Percentiles rank a stretch among this genome's conserved stretches.
Evolutionary conservation across 2,797 vertebrate genomes (phyloP).

Genomic region (Propithecus deckenii): DNA sequence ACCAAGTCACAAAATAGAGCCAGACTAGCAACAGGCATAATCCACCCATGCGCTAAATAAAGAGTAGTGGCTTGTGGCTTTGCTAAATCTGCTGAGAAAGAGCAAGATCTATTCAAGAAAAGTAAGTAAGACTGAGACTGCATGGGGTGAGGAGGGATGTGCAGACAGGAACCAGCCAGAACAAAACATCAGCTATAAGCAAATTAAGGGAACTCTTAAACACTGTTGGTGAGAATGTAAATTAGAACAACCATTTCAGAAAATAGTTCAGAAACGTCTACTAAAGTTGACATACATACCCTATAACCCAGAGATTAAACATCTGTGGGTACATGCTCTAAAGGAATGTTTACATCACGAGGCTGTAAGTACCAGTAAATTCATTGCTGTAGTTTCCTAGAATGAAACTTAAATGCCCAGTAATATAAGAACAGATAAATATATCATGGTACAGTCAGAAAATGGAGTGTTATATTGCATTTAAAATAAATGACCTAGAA

Average conservation of each 20-base stretch:
- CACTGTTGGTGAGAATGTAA: too few species aligned
- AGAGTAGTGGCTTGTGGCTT: accelerated
- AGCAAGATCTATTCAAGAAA: not conserved
- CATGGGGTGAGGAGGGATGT: accelerated
- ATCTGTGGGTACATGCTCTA: too few species aligned
- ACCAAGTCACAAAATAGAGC: not conserved
- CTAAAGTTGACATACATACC: not conserved
- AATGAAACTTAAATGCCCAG: not conserved
- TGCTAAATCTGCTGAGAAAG: not conserved
- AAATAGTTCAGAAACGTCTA: not conserved
- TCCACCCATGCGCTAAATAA: too few species aligned
- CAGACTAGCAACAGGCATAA: not conserved
- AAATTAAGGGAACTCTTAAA: not conserved
- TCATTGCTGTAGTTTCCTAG: not conserved
- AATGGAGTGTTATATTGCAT: not conserved
- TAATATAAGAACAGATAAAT: not conserved
- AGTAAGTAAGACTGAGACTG: not conserved
- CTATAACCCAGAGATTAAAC: not conserved
- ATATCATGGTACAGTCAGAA: not conserved
- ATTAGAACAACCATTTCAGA: not conserved
- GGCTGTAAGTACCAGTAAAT: not conserved
- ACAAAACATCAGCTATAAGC: not conserved
- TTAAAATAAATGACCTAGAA: not conserved
- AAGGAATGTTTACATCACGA: not conserved
- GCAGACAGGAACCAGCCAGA: too few species aligned